Evolutionary conservation across 2,113 vertebrate species (phyloP).

Genomic region (Desmodus rotundus): DNA sequence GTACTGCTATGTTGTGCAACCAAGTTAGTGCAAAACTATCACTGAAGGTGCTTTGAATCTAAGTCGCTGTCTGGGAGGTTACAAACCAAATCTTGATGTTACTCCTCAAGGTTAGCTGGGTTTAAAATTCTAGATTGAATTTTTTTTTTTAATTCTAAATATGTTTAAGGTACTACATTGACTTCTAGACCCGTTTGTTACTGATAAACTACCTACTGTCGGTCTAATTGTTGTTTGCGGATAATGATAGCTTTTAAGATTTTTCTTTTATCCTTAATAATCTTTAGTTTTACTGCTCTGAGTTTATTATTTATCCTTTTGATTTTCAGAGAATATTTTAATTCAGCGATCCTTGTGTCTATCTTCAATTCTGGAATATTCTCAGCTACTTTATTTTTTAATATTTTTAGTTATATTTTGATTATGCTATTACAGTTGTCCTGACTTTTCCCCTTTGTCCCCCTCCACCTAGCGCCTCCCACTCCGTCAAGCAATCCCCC

Average conservation of each 20-base stretch:
- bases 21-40: neutral
- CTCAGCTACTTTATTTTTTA: neutral
- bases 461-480: no score
- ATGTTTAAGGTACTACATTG: neutral
- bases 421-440: no score
- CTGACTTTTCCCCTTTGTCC: no score
- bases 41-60: neutral
- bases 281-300: neutral
- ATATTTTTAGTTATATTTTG: no score
- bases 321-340: neutral
- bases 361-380: neutral
- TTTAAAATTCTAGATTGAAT: neutral
- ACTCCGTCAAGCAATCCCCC: no score
- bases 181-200: neutral
- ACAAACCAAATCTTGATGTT: neutral
- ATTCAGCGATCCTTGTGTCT: neutral
- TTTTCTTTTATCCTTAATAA: constrained; percentile 1
- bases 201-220: neutral
- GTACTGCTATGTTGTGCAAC: neutral
- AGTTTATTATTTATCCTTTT: neutral
- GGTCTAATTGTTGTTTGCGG: neutral
- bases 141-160: neutral
- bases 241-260: neutral
- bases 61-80: neutral
- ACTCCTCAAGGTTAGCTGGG: neutral